These are phyloP conservation scores for Parelbella ahira DNA, from an alignment of 2,888 invertebrate genomes.

Conservation along the genomic window DNA sequence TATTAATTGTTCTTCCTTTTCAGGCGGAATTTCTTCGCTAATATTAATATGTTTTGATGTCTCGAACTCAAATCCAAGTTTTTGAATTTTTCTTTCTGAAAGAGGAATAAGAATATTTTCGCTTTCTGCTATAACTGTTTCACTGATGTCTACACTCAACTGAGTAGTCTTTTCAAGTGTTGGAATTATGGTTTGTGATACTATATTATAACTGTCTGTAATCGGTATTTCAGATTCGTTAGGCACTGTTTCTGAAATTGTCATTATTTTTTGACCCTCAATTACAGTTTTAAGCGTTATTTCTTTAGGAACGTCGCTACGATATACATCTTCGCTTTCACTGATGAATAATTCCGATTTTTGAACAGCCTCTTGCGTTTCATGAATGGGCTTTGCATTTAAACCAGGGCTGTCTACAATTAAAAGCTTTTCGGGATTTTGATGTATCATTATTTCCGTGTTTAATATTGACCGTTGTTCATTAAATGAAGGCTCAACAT, in stretches of 20 bases:
- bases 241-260: constrained; percentile 49
- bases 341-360: constrained; percentile 51
- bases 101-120: constrained; percentile 38
- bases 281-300: constrained; percentile 37
- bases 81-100: constrained; percentile 42
- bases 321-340: constrained; percentile 38
- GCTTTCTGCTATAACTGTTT: constrained; percentile 49
- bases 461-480: constrained; percentile 62
- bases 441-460: constrained; percentile 61
- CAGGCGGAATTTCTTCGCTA: constrained; percentile 44
- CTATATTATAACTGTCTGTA: constrained; percentile 27
- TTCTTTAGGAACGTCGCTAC: constrained; percentile 29
- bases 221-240: constrained; percentile 48
- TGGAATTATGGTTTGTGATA: constrained; percentile 41
- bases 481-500: constrained; percentile 46
- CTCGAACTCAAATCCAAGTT: constrained; percentile 61
- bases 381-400: constrained; percentile 46
- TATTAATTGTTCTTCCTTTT: constrained; percentile 47
- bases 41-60: constrained; percentile 57
- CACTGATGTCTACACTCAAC: constrained; percentile 43
- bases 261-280: constrained; percentile 49
- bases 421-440: constrained; percentile 58
- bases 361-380: constrained; percentile 48
- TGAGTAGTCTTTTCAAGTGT: constrained; percentile 47
- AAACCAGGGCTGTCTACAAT: constrained; percentile 34